Percentiles rank a stretch among this genome's conserved stretches.
phyloP scores from a whole-genome alignment of 2,888 invertebrate species.

The Cepaea hortensis region DNA sequence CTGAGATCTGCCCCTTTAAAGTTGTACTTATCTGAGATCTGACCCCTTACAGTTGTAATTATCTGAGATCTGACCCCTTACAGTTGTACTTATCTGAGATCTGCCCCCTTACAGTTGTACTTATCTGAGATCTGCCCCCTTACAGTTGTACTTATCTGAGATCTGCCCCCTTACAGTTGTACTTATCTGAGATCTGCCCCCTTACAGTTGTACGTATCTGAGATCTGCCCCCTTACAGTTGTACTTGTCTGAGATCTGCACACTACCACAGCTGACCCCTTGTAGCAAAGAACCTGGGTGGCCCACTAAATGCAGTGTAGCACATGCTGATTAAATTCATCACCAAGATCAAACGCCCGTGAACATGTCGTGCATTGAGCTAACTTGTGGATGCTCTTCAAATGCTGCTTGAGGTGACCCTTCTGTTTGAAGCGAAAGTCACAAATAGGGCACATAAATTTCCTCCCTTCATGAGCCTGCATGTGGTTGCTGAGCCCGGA shows the following conservation, averaged over 20 bases:
- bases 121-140: too few relatives aligned
- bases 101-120: too few relatives aligned
- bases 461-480: conserved; percentile 45
- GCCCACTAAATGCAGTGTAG: conserved; percentile 24
- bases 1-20: too few relatives aligned
- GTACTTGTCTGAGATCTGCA: too few relatives aligned
- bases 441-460: conserved; percentile 45
- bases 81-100: too few relatives aligned
- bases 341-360: conserved; percentile 34
- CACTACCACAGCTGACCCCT: too few relatives aligned
- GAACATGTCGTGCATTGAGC: conserved; percentile 44
- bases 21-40: too few relatives aligned
- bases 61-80: background rate
- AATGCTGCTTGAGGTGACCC: conserved; percentile 42
- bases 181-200: background rate
- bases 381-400: conserved; percentile 42
- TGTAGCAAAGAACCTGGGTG: too few relatives aligned
- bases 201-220: background rate
- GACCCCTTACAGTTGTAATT: too few relatives aligned
- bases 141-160: too few relatives aligned
- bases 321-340: conserved; percentile 47
- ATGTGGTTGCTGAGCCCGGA: conserved; percentile 43
- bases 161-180: background rate
- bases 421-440: conserved; percentile 47
- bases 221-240: background rate